Percentiles rank a stretch among this genome's conserved stretches.
These are phyloP conservation scores for Falco naumanni DNA, from an alignment of 2,797 vertebrate species.

Conservation along the genomic window DNA sequence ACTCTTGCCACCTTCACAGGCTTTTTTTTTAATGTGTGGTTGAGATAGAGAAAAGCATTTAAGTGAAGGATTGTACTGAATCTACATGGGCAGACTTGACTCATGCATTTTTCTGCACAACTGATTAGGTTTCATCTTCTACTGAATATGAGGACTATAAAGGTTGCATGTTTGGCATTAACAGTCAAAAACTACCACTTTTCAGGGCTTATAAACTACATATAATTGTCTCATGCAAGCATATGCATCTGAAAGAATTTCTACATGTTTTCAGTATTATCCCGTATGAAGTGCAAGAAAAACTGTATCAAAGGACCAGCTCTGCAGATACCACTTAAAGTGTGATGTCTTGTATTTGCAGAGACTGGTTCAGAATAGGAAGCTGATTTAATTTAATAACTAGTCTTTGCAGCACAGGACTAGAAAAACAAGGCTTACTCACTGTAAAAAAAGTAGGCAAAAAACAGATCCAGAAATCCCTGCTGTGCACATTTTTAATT, in stretches of 20 bases:
- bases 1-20: background rate
- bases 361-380: background rate
- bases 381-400: background rate
- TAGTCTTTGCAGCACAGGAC: background rate
- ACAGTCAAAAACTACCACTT: background rate
- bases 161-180: fast-evolving
- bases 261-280: background rate
- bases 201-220: background rate
- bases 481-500: slow-evolving; percentile 12
- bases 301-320: background rate
- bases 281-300: background rate
- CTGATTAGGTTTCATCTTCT: background rate
- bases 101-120: background rate
- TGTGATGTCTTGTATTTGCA: background rate
- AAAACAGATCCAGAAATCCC: background rate
- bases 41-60: background rate
- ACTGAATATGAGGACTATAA: background rate
- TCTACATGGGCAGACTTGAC: background rate
- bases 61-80: background rate
- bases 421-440: background rate
- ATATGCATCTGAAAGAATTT: background rate
- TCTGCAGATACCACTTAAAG: background rate
- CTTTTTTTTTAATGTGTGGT: background rate
- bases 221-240: background rate
- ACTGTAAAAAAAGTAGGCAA: background rate